Evolutionary conservation across 2,888 invertebrate species (phyloP), one percentile per base, ranked within the genome.

Genomic region (Cerastoderma edule): DNA sequence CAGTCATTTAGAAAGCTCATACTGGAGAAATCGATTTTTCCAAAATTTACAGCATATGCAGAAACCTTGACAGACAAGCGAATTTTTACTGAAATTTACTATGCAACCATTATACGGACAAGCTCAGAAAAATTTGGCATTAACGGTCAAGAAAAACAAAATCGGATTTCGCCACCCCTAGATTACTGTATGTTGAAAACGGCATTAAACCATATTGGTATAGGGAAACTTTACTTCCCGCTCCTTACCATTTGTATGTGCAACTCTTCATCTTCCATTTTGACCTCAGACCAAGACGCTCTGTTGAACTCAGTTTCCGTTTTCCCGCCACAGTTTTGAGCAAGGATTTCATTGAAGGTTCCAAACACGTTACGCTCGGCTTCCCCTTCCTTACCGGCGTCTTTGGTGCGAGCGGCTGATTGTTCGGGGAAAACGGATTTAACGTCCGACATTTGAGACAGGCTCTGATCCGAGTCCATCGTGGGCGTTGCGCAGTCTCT

Each of bases 341-440:
- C 69, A 46, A 80, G 69, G 22, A 80, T 80, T 67, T 81, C 78
- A 32, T 69, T 78, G 64, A 81, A 81, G 35, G 81, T 73, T 19
- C 81, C 81, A 44, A 81, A 81, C 39, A 81, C 81, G 57, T 81
- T 81, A 28, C 77, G 30, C 6, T 50, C 54, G n/a, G 46, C 44
- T 4, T 71, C 64, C 5, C 13, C 50, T 19, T 54, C 67, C 22
- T 48, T 46, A 39, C 13, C 44, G 16, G 22, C 39, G 13, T 71
- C 71, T 57, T 71, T 39, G 30, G 33, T 19, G 54, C 63, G 13
- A 56, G 50, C 44, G 8, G 39, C 24, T 27, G 35, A 35, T 6
- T n/a, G n/a, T n/a, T 3, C 10, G 1, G n/a, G 22, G 2, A 33
- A n/a, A 16, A 22, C 19, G 22, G 65, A 48, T 22, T 65, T 30